A percentile compares a stretch with the other conserved stretches of the same genome.
Conservation (phyloP, 2,113 vertebrate species). For the Dipodomys ordii region DNA sequence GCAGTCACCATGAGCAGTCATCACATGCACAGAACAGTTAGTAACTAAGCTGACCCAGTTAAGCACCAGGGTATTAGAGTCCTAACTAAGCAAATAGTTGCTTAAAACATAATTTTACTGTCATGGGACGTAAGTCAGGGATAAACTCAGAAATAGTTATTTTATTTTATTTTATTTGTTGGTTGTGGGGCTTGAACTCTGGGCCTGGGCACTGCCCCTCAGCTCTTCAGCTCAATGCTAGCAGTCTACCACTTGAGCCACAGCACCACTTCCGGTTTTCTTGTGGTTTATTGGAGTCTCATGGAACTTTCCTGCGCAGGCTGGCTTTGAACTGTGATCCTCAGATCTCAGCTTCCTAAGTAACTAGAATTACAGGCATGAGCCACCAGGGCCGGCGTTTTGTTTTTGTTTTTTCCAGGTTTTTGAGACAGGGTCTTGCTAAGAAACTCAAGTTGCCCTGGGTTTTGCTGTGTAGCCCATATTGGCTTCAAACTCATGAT, state of each 20-base stretch:
- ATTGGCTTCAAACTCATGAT: background rate
- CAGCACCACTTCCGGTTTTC: too few relatives aligned
- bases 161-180: conserved; percentile 17
- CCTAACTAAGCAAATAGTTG: background rate
- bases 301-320: too few relatives aligned
- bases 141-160: background rate
- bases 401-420: background rate
- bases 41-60: background rate
- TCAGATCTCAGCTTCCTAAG: too few relatives aligned
- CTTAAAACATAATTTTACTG: background rate
- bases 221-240: too few relatives aligned
- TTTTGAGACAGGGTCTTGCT: background rate
- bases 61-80: background rate
- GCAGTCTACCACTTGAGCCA: too few relatives aligned
- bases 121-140: background rate
- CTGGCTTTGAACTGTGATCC: too few relatives aligned
- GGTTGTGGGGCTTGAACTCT: too few relatives aligned
- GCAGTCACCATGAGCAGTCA: background rate
- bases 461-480: background rate
- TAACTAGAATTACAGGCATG: too few relatives aligned
- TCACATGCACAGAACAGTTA: background rate
- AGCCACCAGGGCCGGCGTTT: too few relatives aligned
- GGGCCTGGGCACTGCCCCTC: too few relatives aligned
- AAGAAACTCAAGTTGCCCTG: background rate
- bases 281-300: too few relatives aligned